Conservation (phyloP, 2,888 invertebrate genomes). For the Drosophila sordidula region DNA sequence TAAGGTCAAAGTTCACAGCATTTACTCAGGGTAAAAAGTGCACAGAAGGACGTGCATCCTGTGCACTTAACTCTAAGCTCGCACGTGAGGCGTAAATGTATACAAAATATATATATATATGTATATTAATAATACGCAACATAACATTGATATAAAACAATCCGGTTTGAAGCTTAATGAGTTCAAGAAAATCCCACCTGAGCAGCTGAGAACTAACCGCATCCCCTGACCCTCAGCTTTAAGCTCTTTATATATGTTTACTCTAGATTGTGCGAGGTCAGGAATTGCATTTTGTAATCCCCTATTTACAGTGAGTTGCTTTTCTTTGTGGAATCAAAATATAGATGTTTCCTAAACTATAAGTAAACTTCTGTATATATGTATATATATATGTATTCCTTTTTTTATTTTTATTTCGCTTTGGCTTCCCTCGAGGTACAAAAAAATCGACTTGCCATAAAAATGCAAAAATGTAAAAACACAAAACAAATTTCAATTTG, state of each 20-base stretch:
- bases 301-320: not conserved
- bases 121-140: slow-evolving; percentile 32
- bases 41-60: slow-evolving; percentile 34
- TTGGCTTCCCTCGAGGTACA: not conserved
- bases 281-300: not conserved
- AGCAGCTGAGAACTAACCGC: not conserved
- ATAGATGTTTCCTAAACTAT: not conserved
- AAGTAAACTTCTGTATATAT: not conserved
- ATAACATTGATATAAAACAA: slow-evolving; percentile 29
- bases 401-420: not conserved
- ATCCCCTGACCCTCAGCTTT: not conserved
- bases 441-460: slow-evolving; percentile 4
- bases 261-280: slow-evolving; percentile 20
- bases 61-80: slow-evolving; percentile 22
- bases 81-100: slow-evolving; percentile 50
- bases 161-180: slow-evolving; percentile 18
- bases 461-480: slow-evolving; percentile 3
- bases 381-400: too few relatives aligned
- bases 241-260: not conserved
- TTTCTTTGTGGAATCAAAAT: not conserved
- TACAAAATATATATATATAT: not conserved
- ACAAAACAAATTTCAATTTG: not conserved
- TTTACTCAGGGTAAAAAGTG: slow-evolving; percentile 25
- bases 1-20: slow-evolving; percentile 71
- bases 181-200: slow-evolving; percentile 23